Evolutionary conservation across 2,888 invertebrate species (phyloP).

Genomic region (Ormyrus nitidulus): DNA sequence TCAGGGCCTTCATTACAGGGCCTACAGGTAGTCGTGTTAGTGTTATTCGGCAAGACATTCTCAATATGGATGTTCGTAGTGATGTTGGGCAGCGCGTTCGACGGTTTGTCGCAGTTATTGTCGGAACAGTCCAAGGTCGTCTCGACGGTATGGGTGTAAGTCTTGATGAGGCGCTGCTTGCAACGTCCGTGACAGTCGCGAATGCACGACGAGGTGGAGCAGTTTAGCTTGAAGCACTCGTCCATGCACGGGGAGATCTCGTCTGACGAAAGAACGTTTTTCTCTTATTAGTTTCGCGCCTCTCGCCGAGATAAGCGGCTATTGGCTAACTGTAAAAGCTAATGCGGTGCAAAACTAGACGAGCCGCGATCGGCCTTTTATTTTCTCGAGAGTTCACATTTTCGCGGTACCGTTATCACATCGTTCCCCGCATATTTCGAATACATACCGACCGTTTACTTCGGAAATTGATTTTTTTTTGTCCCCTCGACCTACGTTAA

Average conservation of each 20-base stretch:
- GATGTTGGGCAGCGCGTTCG: conserved; percentile 42
- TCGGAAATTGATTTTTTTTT: too few species aligned
- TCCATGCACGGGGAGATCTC: conserved; percentile 58
- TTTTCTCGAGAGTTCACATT: too few species aligned
- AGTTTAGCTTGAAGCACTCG: conserved; percentile 61
- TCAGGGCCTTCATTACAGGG: too few species aligned
- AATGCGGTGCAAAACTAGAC: conserved; percentile 2
- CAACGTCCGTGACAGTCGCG: conserved; percentile 67
- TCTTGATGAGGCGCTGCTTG: conserved; percentile 64
- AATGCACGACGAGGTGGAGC: conserved; percentile 61
- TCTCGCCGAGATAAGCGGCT: not conserved
- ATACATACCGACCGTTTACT: too few species aligned
- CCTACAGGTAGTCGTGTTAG: too few species aligned
- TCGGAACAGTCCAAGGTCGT: conserved; percentile 62
- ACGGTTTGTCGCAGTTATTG: conserved; percentile 55
- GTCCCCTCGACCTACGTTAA: too few species aligned
- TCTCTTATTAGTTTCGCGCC: not conserved
- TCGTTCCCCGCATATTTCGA: too few species aligned
- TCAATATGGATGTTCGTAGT: conserved; percentile 67
- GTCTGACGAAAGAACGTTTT: conserved; percentile 20
- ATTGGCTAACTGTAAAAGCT: conserved; percentile 27
- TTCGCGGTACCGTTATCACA: too few species aligned
- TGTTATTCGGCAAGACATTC: conserved; percentile 46
- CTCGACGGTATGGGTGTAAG: conserved; percentile 63
- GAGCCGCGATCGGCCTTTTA: not conserved